Evolutionary conservation across 2,888 invertebrate genomes (phyloP).

Genomic region (Epinotia ramella): DNA sequence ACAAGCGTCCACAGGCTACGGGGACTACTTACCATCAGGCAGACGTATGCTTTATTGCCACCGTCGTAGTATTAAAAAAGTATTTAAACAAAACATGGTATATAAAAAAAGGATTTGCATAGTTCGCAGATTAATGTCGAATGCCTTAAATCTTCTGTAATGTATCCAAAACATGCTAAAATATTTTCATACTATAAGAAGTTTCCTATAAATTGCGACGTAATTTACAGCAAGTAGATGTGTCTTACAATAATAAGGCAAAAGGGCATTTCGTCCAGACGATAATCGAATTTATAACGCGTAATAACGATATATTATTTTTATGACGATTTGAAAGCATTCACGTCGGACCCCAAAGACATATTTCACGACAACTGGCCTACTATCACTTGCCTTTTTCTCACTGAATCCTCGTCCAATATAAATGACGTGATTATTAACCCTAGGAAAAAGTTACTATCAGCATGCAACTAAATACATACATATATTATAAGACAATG

Average conservation of each 20-base stretch:
- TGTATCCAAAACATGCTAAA: too few relatives aligned
- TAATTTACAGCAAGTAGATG: neutral
- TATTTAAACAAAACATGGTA: too few relatives aligned
- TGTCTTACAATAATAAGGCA: constrained; percentile 27
- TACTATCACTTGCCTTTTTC: constrained; percentile 35
- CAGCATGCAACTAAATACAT: neutral
- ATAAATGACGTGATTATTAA: neutral
- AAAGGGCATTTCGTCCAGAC: constrained; percentile 46
- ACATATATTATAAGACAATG: neutral
- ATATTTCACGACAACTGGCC: constrained; percentile 54
- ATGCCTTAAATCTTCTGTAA: too few relatives aligned
- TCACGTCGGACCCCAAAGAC: constrained; percentile 52
- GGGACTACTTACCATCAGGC: too few relatives aligned
- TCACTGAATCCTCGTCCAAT: constrained; percentile 24
- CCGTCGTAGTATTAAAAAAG: too few relatives aligned
- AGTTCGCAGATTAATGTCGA: too few relatives aligned
- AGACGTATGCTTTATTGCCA: too few relatives aligned
- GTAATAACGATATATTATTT: constrained; percentile 63
- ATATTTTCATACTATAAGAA: too few relatives aligned
- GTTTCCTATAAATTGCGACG: too few relatives aligned
- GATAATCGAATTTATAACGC: constrained; percentile 57
- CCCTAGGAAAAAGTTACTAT: neutral
- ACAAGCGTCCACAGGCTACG: too few relatives aligned
- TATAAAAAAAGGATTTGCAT: too few relatives aligned
- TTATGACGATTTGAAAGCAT: constrained; percentile 63